Evolutionary conservation across 2,888 invertebrate species (phyloP), one percentile per base, ranked within the genome.

Genomic region (Lasioglossum calceatum): DNA sequence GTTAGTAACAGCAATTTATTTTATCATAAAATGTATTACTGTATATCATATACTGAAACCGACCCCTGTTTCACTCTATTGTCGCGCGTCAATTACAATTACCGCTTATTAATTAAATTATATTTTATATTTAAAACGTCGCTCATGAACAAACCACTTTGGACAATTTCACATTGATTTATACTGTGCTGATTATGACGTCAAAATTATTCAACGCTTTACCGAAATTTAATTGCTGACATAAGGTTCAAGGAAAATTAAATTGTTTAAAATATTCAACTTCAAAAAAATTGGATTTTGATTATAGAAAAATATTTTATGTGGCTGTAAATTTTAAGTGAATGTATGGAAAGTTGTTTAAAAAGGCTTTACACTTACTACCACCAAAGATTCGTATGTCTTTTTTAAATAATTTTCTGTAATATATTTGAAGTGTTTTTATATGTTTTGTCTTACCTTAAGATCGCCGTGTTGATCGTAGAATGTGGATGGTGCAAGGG

Each of bases 401-500:
- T n/a, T 10, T 23, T 54, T 54, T n/a, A 54, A n/a, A n/a, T 54
- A 23, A 54, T 54, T 54, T 54, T 54, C 8, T 14, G 19, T 32
- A 32, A 76, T 61, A 12, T 32, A 23, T 44, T 27, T 32, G 5
- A 4, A 10, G 27, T 27, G 27, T 42, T 44, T n/a, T 19, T 8
- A 23, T 32, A 42, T 42, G 2, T 44, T 44, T 58, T 70, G 14
- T 58, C 87, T 87, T 84, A 93, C 94, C 94, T 95, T 94, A 81
- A 95, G 91, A 87, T 95, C 94, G 77, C 93, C 93, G 83, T 95
- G 93, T 84, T 94, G 93, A 82, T 93, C 93, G 84, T 93, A 95
- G 88, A 94, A 95, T 54, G 92, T 93, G 64, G 92, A 92, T 74
- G 95, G 94, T 39, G 92, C 87, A 16, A 94, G 93, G 36, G 95